phyloP scores from a whole-genome alignment of 2,797 vertebrate species.

The Heteromormyrus szaboi region DNA sequence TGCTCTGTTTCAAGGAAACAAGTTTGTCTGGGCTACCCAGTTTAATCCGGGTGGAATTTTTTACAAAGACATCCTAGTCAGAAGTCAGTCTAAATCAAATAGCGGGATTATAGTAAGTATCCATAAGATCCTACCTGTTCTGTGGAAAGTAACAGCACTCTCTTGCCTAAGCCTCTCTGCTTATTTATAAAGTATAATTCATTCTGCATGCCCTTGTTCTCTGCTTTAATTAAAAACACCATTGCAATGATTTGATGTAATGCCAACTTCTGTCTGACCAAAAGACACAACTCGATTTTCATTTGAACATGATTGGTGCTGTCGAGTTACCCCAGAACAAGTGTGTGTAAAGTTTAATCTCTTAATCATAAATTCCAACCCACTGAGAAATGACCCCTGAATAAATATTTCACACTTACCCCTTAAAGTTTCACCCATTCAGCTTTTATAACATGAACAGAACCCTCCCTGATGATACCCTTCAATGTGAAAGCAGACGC shows the following conservation, averaged over 20 bases:
- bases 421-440: not conserved
- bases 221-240: not conserved
- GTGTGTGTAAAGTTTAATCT: not conserved
- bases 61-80: conserved; percentile 64
- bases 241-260: not conserved
- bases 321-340: not conserved
- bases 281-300: not conserved
- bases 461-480: not conserved
- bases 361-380: not conserved
- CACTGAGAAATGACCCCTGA: not conserved
- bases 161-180: not conserved
- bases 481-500: not conserved
- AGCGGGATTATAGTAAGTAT: conserved; percentile 78
- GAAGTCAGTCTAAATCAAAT: conserved; percentile 62
- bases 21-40: conserved; percentile 81
- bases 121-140: not conserved
- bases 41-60: conserved; percentile 83
- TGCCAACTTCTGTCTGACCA: not conserved
- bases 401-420: not conserved
- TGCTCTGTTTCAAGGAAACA: conserved; percentile 74
- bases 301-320: not conserved
- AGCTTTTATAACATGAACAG: not conserved
- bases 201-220: not conserved
- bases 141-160: not conserved
- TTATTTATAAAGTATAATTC: not conserved